These are phyloP conservation scores for Peromyscus nudipes DNA, from an alignment of 2,797 vertebrate species.

Conservation along the genomic window DNA sequence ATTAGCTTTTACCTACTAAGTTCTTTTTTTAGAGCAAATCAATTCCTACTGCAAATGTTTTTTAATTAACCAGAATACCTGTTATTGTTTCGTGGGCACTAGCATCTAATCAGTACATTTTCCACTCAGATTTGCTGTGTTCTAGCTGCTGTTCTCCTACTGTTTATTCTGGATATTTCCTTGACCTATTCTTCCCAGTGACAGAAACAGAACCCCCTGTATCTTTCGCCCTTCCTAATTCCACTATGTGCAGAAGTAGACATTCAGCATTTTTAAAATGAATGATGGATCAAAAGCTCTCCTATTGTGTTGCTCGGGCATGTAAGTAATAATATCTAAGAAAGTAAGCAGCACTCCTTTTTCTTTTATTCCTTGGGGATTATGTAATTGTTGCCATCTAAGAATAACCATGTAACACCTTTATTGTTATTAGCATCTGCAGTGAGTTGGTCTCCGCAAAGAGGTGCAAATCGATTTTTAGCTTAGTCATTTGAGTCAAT, in stretches of 20 bases:
- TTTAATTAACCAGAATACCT: neutral
- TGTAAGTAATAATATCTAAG: slow-evolving; percentile 8
- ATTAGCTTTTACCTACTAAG: neutral
- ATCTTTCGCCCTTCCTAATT: slow-evolving; percentile 4
- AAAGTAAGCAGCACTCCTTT: neutral
- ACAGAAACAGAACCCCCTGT: neutral
- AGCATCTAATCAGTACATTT: too few relatives aligned
- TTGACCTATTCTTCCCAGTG: neutral
- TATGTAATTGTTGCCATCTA: neutral
- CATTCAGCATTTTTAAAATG: slow-evolving; percentile 15
- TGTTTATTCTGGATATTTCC: neutral
- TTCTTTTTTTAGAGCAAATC: neutral
- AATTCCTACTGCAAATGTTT: neutral
- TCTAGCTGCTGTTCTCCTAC: neutral
- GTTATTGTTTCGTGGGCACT: neutral
- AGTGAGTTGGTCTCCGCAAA: slow-evolving; percentile 45
- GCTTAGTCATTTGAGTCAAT: slow-evolving; percentile 75
- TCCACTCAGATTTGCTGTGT: neutral
- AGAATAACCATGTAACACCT: neutral
- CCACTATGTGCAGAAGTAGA: neutral
- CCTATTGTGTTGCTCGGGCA: neutral
- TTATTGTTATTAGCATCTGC: slow-evolving; percentile 48
- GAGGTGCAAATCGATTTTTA: slow-evolving; percentile 71
- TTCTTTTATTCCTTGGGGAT: neutral
- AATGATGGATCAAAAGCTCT: neutral